Conservation (phyloP, 2,888 invertebrate genomes). For the Philonicus albiceps region DNA sequence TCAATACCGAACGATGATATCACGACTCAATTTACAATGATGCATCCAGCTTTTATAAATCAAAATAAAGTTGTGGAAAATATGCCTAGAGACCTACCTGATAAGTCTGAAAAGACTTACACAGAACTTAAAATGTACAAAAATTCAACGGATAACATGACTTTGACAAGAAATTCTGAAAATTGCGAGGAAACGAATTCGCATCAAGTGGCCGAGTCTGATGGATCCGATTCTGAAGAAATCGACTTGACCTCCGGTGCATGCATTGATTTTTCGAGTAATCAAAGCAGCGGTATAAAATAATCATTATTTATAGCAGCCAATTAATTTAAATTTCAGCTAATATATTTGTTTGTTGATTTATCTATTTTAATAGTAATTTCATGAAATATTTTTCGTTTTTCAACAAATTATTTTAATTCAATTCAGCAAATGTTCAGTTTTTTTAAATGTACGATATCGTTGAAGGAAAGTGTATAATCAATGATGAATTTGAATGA, state of each 20-base stretch:
- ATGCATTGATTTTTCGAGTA: slow-evolving; percentile 63
- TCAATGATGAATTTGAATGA: not conserved
- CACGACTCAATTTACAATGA: slow-evolving; percentile 57
- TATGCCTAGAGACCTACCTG: not conserved
- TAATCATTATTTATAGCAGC: not conserved
- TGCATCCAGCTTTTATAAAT: slow-evolving; percentile 62
- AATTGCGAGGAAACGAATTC: not conserved
- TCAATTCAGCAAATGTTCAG: not conserved
- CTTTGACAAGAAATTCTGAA: slow-evolving; percentile 11
- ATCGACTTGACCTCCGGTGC: slow-evolving; percentile 62
- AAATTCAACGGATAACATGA: slow-evolving; percentile 48
- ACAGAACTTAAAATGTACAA: slow-evolving; percentile 62
- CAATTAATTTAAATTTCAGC: not conserved
- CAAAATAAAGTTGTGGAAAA: slow-evolving; percentile 25
- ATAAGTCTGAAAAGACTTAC: slow-evolving; percentile 58
- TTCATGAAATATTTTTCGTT: not conserved
- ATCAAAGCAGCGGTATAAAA: slow-evolving; percentile 50
- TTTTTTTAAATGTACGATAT: not conserved
- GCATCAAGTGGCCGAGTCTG: slow-evolving; percentile 52
- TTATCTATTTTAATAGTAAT: not conserved
- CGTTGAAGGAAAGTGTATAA: not conserved
- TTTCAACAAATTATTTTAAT: not conserved
- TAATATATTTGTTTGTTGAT: not conserved
- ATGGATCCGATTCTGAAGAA: slow-evolving; percentile 63
- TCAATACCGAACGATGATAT: slow-evolving; percentile 50